Evolutionary conservation across 2,113 vertebrate species (phyloP).

Genomic region (Phyllopteryx taeniolatus): DNA sequence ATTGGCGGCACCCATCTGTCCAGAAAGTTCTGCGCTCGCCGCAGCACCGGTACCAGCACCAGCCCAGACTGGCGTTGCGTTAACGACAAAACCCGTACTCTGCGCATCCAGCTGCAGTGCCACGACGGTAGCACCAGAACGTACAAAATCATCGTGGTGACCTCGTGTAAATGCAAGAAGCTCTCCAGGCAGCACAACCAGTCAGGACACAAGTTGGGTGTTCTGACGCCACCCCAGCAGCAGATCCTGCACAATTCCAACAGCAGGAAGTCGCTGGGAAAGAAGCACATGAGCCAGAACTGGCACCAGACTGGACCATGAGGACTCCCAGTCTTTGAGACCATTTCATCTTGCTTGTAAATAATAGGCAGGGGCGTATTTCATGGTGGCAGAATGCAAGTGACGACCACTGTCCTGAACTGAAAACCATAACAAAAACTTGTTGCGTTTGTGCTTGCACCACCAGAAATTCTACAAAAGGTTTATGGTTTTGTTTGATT

Average conservation of each 20-base stretch:
- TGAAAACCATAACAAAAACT: neutral
- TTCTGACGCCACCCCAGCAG: neutral
- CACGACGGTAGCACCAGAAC: constrained; percentile 88
- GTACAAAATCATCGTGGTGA: constrained; percentile 92
- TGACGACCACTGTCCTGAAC: neutral
- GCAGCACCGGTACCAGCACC: constrained; percentile 61
- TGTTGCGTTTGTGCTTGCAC: neutral
- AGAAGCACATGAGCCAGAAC: constrained; percentile 3
- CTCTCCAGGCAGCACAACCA: constrained; percentile 89
- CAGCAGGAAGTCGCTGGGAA: constrained; percentile 2
- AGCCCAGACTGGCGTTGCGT: constrained; percentile 92
- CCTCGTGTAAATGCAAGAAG: constrained; percentile 91
- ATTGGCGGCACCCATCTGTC: constrained; percentile 67
- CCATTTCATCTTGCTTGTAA: neutral
- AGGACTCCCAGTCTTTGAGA: neutral
- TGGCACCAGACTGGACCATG: neutral
- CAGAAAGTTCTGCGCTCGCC: constrained; percentile 77
- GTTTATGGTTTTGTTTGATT: neutral
- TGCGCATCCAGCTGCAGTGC: constrained; percentile 89
- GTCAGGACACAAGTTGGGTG: constrained; percentile 74
- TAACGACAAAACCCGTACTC: constrained; percentile 86
- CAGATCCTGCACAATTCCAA: constrained; percentile 1
- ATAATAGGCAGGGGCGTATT: neutral
- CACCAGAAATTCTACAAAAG: neutral
- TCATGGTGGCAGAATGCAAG: neutral